Base-by-base conservation (phyloP, 1,140 invertebrate genomes). In the Pollicipes pollicipes region DNA sequence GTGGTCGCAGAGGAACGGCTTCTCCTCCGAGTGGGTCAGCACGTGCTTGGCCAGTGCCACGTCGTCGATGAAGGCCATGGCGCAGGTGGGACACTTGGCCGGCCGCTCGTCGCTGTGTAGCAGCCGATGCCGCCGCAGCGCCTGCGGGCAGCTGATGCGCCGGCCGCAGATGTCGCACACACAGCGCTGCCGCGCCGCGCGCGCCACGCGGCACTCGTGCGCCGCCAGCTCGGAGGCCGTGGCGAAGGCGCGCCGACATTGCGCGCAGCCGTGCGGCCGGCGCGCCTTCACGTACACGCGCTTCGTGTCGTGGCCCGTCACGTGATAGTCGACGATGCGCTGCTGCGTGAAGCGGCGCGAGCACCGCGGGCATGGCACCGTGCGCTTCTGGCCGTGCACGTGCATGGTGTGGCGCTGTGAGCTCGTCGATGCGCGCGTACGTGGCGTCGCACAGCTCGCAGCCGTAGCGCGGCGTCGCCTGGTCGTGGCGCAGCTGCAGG, bases 1-100 rank as follows among this genome's bases (percentile, higher is more conserved):
- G 17, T 68, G 29, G 6, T 72, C 71, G 72, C 77, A 78, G 6
- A 66, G 70, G 73, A 74, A 76, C 17, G 75, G 73, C 68, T 76
- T 76, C 66, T 78, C 76, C 3, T 74, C 45, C 13, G 45, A 58
- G 17, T 58, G 45, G 45, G 45, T 58, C 45, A 58, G 17, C 45
- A 58, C 45, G 45, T 58, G 45, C 45, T 58, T 58, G 10, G 45
- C 13, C 45, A 58, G 45, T 21, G 45, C 45, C 21, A 58, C 6
- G 2, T 58, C 45, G 45, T 58, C 45, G 45, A 58, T 58, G 45
- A 58, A 58, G 21, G 6, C 45, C 8, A 24, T 2, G 10, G 13
- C 45, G 45, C 45, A 58, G 2, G 45, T 58, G 6, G 13, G 13
- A 21, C 45, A 58, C 45, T 58, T 58, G 8, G 45, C 45, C 17